These are phyloP conservation scores for Platygyra sinensis DNA, from an alignment of 64 coral and sea anemone genomes.

Conservation along the genomic window DNA sequence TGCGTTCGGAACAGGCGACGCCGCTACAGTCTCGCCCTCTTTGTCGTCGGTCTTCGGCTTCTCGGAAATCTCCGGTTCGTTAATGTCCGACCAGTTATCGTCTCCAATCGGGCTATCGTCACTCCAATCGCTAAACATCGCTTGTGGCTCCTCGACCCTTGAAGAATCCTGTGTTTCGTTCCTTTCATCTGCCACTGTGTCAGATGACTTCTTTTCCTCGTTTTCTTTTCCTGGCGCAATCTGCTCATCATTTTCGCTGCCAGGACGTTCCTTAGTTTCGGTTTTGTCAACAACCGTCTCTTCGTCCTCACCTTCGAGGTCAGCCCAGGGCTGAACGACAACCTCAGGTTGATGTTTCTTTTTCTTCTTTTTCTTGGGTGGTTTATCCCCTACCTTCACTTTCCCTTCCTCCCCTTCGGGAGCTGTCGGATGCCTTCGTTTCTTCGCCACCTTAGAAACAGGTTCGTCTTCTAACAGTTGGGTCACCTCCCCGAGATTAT, in stretches of 20 bases:
- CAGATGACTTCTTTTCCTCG: neutral
- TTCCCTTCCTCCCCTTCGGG: constrained; percentile 55
- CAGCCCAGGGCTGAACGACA: constrained; percentile 91
- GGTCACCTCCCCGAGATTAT: neutral
- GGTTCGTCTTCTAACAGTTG: constrained; percentile 17
- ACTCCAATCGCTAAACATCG: constrained; percentile 95
- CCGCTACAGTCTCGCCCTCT: neutral
- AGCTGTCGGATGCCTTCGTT: constrained; percentile 38
- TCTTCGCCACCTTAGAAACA: constrained; percentile 40
- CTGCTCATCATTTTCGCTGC: neutral
- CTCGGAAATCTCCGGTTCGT: constrained; percentile 53
- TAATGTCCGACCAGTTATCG: constrained; percentile 77
- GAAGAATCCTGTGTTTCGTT: constrained; percentile 28
- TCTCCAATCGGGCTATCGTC: constrained; percentile 90
- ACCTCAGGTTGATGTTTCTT: constrained; percentile 93
- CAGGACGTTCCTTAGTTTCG: constrained; percentile 15
- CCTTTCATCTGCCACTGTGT: neutral
- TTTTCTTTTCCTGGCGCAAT: neutral
- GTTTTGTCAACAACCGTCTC: constrained; percentile 21
- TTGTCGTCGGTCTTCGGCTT: neutral
- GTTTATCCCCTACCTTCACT: constrained; percentile 77
- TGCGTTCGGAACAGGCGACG: neutral
- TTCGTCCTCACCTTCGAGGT: constrained; percentile 85
- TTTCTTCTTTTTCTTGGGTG: constrained; percentile 92
- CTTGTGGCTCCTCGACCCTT: constrained; percentile 50